Evolutionary conservation across 2,888 invertebrate species (phyloP), one percentile per base, ranked within the genome.

Genomic region (Argyra leucocephala): DNA sequence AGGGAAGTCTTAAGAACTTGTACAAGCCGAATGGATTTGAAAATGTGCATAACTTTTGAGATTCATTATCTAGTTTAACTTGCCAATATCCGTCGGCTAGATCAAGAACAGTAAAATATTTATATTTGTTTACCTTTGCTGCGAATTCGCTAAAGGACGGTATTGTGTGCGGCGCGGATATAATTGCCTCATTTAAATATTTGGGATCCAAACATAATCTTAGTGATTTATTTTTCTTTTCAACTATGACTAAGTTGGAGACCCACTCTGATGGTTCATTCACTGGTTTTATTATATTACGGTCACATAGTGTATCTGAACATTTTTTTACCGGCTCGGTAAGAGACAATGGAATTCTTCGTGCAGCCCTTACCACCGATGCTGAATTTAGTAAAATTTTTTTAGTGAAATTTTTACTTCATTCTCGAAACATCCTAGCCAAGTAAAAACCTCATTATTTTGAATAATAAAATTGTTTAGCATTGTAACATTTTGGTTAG

Each of bases 131-230:
- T n/a, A n/a, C n/a, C n/a, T n/a, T n/a, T n/a, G n/a, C n/a, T n/a
- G n/a, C n/a, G n/a, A n/a, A n/a, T n/a, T n/a, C n/a, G n/a, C n/a
- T n/a, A n/a, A n/a, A n/a, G n/a, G n/a, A n/a, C n/a, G n/a, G n/a
- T n/a, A n/a, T n/a, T n/a, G n/a, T n/a, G n/a, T n/a, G n/a, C n/a
- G n/a, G n/a, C n/a, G n/a, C n/a, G n/a, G n/a, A n/a, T n/a, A n/a
- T n/a, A n/a, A n/a, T n/a, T n/a, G n/a, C n/a, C 7, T 48, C 59
- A 26, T 66, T 64, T 21, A 64, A 22, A 31, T 64, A 24, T 22
- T 66, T 64, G 57, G 64, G 66, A 63, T 66, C 62, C 5, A 63
- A 57, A 21, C 66, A 64, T 22, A 66, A 57, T 63, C 66, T 48
- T 24, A 64, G 2, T 22, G 23, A 63, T 64, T 57, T 66, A 62